Conservation (phyloP, 2,888 invertebrate genomes). For the Cosmorhoe ocellata region DNA sequence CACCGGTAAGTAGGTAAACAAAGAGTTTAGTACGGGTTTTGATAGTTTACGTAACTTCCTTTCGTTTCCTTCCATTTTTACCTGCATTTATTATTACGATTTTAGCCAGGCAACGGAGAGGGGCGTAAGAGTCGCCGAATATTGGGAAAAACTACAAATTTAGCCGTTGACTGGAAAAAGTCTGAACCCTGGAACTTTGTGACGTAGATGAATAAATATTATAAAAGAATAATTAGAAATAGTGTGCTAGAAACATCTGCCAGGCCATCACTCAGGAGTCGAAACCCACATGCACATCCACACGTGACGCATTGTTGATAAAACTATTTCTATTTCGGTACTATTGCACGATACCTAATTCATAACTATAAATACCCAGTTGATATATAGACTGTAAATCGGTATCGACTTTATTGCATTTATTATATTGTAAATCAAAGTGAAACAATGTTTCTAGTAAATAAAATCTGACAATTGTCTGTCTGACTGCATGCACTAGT, state of each 20-base stretch:
- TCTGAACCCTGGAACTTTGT: too few relatives aligned
- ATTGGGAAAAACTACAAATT: too few relatives aligned
- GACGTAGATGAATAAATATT: not conserved
- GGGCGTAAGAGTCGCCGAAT: too few relatives aligned
- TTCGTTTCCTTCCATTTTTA: too few relatives aligned
- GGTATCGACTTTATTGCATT: not conserved
- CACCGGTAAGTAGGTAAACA: too few relatives aligned
- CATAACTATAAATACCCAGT: constrained; percentile 41
- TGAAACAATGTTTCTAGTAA: not conserved
- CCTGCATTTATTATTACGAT: too few relatives aligned
- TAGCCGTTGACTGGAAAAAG: too few relatives aligned
- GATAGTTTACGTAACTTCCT: too few relatives aligned
- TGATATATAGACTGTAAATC: constrained; percentile 33
- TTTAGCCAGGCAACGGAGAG: too few relatives aligned
- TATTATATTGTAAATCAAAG: not conserved
- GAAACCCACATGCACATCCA: constrained; percentile 22
- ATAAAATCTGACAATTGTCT: too few relatives aligned
- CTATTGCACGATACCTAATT: constrained; percentile 36
- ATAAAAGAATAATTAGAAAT: not conserved
- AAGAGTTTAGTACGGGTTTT: too few relatives aligned
- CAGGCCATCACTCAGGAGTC: constrained; percentile 12
- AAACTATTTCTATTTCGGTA: constrained; percentile 45
- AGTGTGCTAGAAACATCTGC: constrained; percentile 7
- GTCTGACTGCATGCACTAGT: too few relatives aligned
- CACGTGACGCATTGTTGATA: constrained; percentile 42